Evolutionary conservation across 2,113 vertebrate species (phyloP).

Genomic region (Rhea americana): DNA sequence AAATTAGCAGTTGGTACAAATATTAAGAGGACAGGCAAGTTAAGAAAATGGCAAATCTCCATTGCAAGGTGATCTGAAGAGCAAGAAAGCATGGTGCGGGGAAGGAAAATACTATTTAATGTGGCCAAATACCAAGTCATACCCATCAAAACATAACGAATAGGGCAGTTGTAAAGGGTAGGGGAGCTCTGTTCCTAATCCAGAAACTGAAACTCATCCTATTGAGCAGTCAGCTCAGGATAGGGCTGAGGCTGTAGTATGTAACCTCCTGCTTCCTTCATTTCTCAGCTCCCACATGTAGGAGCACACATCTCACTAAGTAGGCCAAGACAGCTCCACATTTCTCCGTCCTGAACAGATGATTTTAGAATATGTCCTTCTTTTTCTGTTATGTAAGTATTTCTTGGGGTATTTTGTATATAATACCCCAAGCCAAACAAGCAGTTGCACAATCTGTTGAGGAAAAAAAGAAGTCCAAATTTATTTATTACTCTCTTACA

Average conservation of each 20-base stretch:
- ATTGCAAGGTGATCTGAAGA: neutral
- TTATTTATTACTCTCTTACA: constrained; percentile 30
- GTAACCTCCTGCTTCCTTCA: neutral
- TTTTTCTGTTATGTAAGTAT: constrained; percentile 31
- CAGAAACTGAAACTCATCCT: neutral
- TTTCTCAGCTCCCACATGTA: neutral
- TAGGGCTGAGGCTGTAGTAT: neutral
- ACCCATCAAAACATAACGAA: neutral
- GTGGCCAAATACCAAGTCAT: neutral
- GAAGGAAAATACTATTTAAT: neutral
- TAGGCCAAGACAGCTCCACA: neutral
- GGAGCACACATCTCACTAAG: neutral
- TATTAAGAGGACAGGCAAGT: neutral
- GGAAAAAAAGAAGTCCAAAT: neutral
- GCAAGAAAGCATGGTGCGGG: neutral
- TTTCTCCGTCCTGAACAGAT: constrained; percentile 8
- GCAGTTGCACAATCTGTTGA: constrained; percentile 1
- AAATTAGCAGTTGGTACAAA: neutral
- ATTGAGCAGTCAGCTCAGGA: neutral
- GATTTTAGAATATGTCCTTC: constrained; percentile 18
- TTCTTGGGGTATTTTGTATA: constrained; percentile 11
- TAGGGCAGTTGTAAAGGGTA: neutral
- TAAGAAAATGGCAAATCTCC: neutral
- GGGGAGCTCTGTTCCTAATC: neutral
- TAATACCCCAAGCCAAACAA: constrained; percentile 9